Base-by-base conservation (phyloP, 2,888 invertebrate genomes). In the Nephrotoma appendiculata region DNA sequence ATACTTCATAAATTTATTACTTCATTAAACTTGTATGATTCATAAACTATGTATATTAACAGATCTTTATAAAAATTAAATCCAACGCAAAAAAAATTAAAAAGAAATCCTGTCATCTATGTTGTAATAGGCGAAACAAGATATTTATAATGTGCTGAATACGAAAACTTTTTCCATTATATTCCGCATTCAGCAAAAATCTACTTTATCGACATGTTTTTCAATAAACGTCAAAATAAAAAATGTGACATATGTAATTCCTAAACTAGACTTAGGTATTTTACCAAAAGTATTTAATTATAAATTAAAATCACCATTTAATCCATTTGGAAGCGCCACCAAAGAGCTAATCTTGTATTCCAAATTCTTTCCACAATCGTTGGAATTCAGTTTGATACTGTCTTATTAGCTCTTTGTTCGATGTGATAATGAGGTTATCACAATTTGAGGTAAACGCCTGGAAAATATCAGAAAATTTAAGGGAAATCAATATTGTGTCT, bases 371-470 rank as follows among this genome's bases (percentile, higher is more conserved):
- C 91, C 91, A 91, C 90, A 91, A 90, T n/a, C 90, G 89, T 43
- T 88, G 87, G 86, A 90, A 91, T 87, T 91, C 91, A 1, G 86
- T 71, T 87, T 90, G 89, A 86, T 89, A 91, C 71, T 86, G 48
- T 6, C 85, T 19, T 2, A 89, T 43, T 19, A 90, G 12, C 5
- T 85, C 4, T 11, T 86, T 45, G 57, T 91, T 89, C 0, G 89
- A 89, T 7, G 89, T 90, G 12, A 91, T 89, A 43, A 90, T 86
- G 71, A 89, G 89, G 87, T 91, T 91, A 87, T 91, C 91, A 89
- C 89, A 91, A 88, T 91, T 91, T 0, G 89, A 88, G n/a, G 89
- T 87, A 6, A 91, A 89, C 6, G 90, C 91, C 88, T 90, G 87
- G 15, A 88, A 88, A 85, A 19, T 43, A 31, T 57, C 57, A n/a